These are phyloP conservation scores for Lagodon rhomboides DNA, from an alignment of 2,797 vertebrate genomes.

Conservation along the genomic window DNA sequence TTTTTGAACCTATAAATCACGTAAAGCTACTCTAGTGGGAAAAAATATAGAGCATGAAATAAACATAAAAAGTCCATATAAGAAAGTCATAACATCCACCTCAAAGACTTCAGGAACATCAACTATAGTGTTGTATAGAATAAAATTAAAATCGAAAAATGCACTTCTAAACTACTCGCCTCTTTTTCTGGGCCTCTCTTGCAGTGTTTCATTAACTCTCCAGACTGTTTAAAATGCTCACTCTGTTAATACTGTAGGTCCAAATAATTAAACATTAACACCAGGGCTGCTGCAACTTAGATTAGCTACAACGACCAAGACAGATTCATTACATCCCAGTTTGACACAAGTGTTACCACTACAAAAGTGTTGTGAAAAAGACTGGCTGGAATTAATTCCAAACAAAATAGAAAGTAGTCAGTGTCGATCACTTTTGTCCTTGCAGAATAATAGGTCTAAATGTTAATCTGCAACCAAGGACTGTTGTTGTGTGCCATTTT, in stretches of 20 bases:
- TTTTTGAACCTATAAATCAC: no score
- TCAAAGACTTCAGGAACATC: not conserved
- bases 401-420: not conserved
- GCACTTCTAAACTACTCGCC: not conserved
- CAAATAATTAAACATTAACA: constrained; percentile 40
- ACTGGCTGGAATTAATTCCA: not conserved
- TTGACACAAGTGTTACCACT: constrained; percentile 3
- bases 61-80: no score
- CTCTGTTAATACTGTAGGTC: not conserved
- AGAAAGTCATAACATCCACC: not conserved
- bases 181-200: not conserved
- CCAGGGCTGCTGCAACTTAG: not conserved
- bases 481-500: not conserved
- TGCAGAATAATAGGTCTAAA: not conserved
- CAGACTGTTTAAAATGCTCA: not conserved
- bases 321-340: not conserved
- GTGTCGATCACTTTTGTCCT: constrained; percentile 3
- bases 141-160: not conserved
- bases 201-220: constrained; percentile 17
- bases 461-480: constrained; percentile 3
- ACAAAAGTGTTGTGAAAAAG: not conserved
- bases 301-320: constrained; percentile 3
- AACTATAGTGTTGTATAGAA: not conserved
- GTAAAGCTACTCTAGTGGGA: no score
- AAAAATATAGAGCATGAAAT: no score